A percentile compares a stretch with the other conserved stretches of the same genome.
phyloP scores from a whole-genome alignment of 2,888 invertebrate species.

The Caenorhabditis afra region DNA sequence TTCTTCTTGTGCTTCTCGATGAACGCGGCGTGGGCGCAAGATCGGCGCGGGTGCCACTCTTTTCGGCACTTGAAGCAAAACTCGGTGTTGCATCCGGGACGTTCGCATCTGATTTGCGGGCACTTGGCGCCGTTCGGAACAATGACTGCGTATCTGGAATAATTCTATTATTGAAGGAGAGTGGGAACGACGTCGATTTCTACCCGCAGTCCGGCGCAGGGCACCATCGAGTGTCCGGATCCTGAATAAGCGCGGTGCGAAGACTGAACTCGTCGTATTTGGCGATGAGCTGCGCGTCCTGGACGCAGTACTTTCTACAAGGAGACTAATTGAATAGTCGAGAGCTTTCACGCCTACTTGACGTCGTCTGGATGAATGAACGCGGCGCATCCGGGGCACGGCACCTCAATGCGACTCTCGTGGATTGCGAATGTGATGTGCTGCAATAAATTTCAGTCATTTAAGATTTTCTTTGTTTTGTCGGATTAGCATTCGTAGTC shows the following conservation, averaged over 20 bases:
- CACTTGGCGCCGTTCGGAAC: slow-evolving; percentile 95
- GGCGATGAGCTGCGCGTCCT: neutral
- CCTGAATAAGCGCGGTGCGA: slow-evolving; percentile 12
- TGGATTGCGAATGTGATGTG: slow-evolving; percentile 13
- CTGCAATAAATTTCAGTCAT: slow-evolving; percentile 12
- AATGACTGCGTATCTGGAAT: slow-evolving; percentile 91
- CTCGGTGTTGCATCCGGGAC: slow-evolving; percentile 93
- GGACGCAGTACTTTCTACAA: slow-evolving; percentile 1
- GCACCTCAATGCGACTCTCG: slow-evolving; percentile 30
- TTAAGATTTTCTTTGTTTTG: too few species aligned
- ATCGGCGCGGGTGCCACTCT: slow-evolving; percentile 22
- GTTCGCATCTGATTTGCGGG: slow-evolving; percentile 93
- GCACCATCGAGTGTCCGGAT: slow-evolving; percentile 17
- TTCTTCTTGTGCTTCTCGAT: neutral
- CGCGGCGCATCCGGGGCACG: slow-evolving; percentile 29
- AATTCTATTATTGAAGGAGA: neutral
- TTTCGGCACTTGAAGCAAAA: slow-evolving; percentile 88
- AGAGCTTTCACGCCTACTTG: slow-evolving; percentile 11
- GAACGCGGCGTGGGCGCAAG: neutral
- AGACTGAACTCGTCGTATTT: slow-evolving; percentile 31
- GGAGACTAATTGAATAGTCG: too few species aligned
- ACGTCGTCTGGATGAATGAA: slow-evolving; percentile 34
- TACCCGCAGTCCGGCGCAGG: slow-evolving; percentile 47
- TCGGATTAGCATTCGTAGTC: too few species aligned
- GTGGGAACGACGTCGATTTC: neutral